phyloP scores from a whole-genome alignment of 2,113 vertebrate species.

The Urocolius indicus region DNA sequence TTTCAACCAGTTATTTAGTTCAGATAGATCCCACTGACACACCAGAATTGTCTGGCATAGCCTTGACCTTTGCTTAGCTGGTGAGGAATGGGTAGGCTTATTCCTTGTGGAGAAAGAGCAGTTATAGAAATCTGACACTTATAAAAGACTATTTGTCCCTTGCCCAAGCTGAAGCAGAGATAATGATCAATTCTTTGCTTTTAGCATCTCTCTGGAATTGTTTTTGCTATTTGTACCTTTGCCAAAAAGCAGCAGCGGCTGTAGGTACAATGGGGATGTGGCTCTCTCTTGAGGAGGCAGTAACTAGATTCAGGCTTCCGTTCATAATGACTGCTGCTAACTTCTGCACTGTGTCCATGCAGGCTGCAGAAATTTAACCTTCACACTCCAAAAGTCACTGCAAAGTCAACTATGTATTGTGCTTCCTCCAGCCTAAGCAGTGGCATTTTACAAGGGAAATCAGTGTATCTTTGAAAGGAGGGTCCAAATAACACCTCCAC shows the following conservation, averaged over 20 bases:
- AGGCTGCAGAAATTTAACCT: not conserved
- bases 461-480: not conserved
- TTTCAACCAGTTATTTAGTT: not conserved
- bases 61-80: not conserved
- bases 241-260: slow-evolving; percentile 41
- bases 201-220: slow-evolving; percentile 45
- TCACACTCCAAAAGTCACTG: not conserved
- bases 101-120: not conserved
- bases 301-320: not conserved
- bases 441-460: not conserved
- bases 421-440: not conserved
- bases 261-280: not conserved
- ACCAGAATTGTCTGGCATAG: not conserved
- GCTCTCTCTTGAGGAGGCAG: not conserved
- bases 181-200: slow-evolving; percentile 30
- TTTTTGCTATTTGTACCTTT: not conserved
- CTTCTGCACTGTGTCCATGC: accelerated
- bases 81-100: not conserved
- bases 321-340: not conserved
- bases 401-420: not conserved
- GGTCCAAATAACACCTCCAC: not conserved
- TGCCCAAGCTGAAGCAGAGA: not conserved
- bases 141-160: slow-evolving; percentile 14
- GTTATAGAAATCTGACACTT: slow-evolving; percentile 27
- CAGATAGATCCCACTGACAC: not conserved